Evolutionary conservation across 2,888 invertebrate genomes (phyloP).

Genomic region (Lepidochitona cinerea): DNA sequence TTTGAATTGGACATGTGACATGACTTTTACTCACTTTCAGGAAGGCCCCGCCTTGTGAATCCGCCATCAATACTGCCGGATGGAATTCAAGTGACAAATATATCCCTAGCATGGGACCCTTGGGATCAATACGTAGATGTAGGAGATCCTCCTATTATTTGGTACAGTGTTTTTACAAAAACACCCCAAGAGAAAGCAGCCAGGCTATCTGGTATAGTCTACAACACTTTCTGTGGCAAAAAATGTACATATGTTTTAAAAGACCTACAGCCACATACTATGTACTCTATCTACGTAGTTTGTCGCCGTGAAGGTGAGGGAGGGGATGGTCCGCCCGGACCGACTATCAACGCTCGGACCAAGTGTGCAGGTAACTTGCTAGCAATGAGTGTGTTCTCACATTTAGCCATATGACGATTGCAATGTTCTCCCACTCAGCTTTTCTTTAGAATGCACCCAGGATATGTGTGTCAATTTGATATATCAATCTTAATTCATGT

Average conservation of each 20-base stretch:
- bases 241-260: constrained; percentile 47
- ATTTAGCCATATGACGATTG: no score
- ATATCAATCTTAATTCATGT: no score
- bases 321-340: constrained; percentile 54
- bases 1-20: no score
- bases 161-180: constrained; percentile 46
- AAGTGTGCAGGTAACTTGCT: constrained; percentile 53
- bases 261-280: constrained; percentile 54
- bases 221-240: constrained; percentile 29
- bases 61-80: constrained; percentile 46
- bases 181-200: neutral
- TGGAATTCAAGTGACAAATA: constrained; percentile 36
- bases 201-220: constrained; percentile 21
- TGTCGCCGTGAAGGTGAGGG: constrained; percentile 49
- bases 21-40: constrained; percentile 29
- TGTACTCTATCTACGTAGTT: constrained; percentile 54
- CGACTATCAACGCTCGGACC: constrained; percentile 47
- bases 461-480: no score
- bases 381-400: no score
- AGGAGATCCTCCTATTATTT: constrained; percentile 53
- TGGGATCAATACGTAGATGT: constrained; percentile 57
- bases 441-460: no score
- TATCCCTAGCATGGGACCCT: constrained; percentile 52
- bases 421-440: no score
- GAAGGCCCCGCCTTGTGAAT: constrained; percentile 45